These are phyloP conservation scores for Takifugu ocellatus DNA, from an alignment of 2,797 vertebrate genomes.

Conservation along the genomic window DNA sequence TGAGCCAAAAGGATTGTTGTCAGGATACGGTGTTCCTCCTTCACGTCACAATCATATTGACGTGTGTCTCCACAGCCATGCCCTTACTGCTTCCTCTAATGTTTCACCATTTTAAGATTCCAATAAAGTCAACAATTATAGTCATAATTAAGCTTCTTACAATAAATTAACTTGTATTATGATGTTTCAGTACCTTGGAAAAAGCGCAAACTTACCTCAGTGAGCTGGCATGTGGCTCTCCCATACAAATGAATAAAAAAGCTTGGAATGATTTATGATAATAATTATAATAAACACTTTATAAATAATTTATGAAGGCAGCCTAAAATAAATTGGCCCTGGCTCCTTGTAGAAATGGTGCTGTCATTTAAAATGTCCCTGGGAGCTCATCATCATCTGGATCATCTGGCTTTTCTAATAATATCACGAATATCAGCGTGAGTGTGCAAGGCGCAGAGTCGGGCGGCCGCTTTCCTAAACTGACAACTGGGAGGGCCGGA, in stretches of 20 bases:
- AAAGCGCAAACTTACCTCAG: background rate
- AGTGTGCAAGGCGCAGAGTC: constrained; percentile 22
- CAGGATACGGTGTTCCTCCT: constrained; percentile 53
- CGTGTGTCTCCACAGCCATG: constrained; percentile 28
- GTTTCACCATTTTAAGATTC: no score
- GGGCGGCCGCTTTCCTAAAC: constrained; percentile 35
- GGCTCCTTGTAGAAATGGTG: constrained; percentile 46
- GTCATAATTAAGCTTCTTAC: no score
- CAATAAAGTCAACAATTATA: no score
- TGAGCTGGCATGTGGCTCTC: background rate
- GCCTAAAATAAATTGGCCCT: constrained; percentile 17
- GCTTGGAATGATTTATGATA: no score
- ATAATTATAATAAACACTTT: no score
- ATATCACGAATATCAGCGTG: constrained; percentile 44
- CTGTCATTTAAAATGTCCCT: constrained; percentile 63
- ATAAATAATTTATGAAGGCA: no score
- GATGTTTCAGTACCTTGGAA: constrained; percentile 17
- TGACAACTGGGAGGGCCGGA: constrained; percentile 37
- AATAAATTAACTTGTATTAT: no score
- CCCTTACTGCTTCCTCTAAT: background rate
- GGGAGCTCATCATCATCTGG: constrained; percentile 51
- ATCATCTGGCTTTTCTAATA: constrained; percentile 49
- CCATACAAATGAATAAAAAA: no score
- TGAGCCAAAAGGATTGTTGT: constrained; percentile 56
- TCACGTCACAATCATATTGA: constrained; percentile 57